Percentiles rank a stretch among this genome's conserved stretches.
Evolutionary conservation across 2,113 vertebrate species (phyloP).

Genomic region (Egretta garzetta): DNA sequence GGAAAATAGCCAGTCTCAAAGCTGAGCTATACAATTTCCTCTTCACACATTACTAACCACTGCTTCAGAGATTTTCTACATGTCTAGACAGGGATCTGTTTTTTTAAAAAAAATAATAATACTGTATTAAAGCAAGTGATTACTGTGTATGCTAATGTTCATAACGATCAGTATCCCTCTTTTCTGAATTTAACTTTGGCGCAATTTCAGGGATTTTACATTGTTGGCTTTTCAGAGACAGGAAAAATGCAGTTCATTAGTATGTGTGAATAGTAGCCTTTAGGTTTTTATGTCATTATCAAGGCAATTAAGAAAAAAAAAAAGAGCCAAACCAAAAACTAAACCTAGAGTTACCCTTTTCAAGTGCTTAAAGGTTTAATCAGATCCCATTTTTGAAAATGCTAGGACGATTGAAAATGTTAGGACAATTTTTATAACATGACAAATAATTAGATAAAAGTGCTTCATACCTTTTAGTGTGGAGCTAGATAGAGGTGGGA

Average conservation of each 20-base stretch:
- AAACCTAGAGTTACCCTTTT: background rate
- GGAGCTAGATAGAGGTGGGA: background rate
- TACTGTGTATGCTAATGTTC: background rate
- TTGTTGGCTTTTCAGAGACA: background rate
- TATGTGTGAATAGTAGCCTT: background rate
- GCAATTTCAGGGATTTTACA: background rate
- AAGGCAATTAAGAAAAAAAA: background rate
- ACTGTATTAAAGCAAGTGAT: background rate
- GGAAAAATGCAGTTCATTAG: background rate
- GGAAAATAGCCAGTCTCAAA: background rate
- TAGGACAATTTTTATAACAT: background rate
- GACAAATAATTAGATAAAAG: background rate
- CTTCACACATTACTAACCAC: background rate
- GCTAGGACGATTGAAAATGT: background rate
- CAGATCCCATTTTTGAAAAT: background rate
- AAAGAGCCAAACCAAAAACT: rapidly evolving
- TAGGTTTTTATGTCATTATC: background rate
- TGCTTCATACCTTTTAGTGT: background rate
- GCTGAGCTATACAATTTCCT: background rate
- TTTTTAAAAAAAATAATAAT: background rate
- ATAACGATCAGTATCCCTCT: background rate
- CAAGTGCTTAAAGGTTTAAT: background rate
- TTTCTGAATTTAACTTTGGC: background rate
- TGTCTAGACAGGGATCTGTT: background rate
- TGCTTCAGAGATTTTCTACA: background rate